Conservation (phyloP, 2,888 invertebrate genomes). For the Sphinx pinastri region DNA sequence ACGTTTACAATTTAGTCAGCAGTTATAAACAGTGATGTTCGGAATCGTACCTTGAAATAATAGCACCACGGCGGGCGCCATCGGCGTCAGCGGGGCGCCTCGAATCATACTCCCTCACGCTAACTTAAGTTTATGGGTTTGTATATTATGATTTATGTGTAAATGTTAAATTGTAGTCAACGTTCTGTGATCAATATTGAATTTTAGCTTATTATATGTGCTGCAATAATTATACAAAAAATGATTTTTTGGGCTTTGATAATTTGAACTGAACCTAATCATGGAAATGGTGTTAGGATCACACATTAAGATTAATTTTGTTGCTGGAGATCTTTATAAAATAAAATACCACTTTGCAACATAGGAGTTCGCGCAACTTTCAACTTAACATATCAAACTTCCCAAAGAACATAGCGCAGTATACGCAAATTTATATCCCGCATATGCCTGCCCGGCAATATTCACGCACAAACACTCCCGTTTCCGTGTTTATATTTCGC, state of each 20-base stretch:
- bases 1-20: too few species aligned
- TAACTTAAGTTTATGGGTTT: neutral
- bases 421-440: neutral
- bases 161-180: neutral
- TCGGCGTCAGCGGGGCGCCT: constrained; percentile 43
- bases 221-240: neutral
- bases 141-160: neutral
- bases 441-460: constrained; percentile 40
- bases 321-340: too few species aligned
- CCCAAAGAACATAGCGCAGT: neutral
- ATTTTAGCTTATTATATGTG: neutral
- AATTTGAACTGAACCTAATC: too few species aligned
- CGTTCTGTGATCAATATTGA: neutral
- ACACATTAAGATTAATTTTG: too few species aligned
- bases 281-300: too few species aligned
- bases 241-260: too few species aligned
- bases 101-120: constrained; percentile 29
- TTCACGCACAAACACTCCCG: constrained; percentile 50
- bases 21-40: neutral
- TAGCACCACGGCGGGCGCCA: constrained; percentile 53
- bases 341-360: too few species aligned
- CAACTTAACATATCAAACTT: neutral
- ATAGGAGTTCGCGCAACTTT: too few species aligned
- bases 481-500: constrained; percentile 62
- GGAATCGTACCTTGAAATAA: constrained; percentile 39